Conservation (phyloP, 2,113 vertebrate species). For the Xiphophorus hellerii region DNA sequence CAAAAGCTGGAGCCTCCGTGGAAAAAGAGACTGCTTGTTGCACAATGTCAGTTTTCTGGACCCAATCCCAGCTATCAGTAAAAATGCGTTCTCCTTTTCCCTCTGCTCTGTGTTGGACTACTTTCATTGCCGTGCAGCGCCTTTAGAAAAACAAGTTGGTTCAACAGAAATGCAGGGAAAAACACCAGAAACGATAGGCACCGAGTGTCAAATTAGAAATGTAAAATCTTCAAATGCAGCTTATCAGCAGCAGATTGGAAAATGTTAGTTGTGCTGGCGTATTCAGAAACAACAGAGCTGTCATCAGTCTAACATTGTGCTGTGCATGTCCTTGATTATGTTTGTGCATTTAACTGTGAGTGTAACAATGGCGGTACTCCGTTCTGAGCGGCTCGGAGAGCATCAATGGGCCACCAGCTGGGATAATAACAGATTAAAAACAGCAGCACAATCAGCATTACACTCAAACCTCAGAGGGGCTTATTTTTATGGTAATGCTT, state of each 20-base stretch:
- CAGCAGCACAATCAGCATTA: conserved; percentile 42
- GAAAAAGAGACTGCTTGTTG: conserved; percentile 1
- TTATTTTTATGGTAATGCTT: conserved; percentile 47
- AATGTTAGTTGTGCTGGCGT: neutral
- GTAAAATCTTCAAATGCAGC: conserved; percentile 1
- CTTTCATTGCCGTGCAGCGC: neutral
- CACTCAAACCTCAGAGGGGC: conserved; percentile 33
- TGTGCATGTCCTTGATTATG: conserved; percentile 23
- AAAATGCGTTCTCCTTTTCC: neutral
- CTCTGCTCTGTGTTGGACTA: neutral
- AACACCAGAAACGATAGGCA: neutral
- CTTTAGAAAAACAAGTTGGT: neutral
- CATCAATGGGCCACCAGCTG: conserved; percentile 59
- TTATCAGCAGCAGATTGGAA: neutral
- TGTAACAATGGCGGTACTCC: conserved; percentile 21
- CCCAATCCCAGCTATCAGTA: neutral
- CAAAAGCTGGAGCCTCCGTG: conserved; percentile 30
- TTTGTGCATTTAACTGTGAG: conserved; percentile 34
- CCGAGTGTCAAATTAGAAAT: neutral
- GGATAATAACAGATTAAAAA: conserved; percentile 60
- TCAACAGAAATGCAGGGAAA: neutral
- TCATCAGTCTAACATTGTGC: conserved; percentile 8
- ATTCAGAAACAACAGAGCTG: conserved; percentile 4
- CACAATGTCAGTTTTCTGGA: conserved; percentile 1
- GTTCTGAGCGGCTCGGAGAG: conserved; percentile 46